A percentile compares a stretch with the other conserved stretches of the same genome.
Evolutionary conservation across 2,888 invertebrate species (phyloP).

Genomic region (Melikaiella ostensackeni): DNA sequence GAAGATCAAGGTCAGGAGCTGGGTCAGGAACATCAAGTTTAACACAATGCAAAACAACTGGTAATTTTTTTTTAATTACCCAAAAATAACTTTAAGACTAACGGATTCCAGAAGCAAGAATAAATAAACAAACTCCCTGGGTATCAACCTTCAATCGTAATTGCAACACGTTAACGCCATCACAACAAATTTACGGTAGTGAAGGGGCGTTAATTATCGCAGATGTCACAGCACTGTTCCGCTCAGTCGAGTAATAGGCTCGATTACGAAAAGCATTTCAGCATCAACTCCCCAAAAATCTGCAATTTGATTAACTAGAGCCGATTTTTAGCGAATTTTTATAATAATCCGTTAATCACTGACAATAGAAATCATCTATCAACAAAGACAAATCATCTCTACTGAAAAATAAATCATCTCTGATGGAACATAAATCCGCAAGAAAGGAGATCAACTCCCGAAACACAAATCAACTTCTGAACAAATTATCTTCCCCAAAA

Average conservation of each 20-base stretch:
- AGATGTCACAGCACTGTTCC: not conserved
- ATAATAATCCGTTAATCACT: not conserved
- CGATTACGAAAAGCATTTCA: not conserved
- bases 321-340: not conserved
- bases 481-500: not conserved
- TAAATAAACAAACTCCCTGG: not conserved
- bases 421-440: not conserved
- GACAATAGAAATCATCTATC: not conserved
- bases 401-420: not conserved
- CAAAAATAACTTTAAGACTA: not conserved
- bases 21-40: not conserved
- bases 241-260: not conserved
- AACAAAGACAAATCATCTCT: not conserved
- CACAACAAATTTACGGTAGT: constrained; percentile 24
- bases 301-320: not conserved
- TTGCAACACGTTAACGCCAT: constrained; percentile 3
- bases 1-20: not conserved
- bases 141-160: constrained; percentile 1
- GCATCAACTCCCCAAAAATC: not conserved
- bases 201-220: constrained; percentile 6
- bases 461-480: not conserved
- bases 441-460: not conserved
- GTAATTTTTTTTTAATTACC: not conserved
- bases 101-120: not conserved
- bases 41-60: not conserved